Evolutionary conservation across 2,797 vertebrate genomes (phyloP), one percentile per base, ranked within the genome.

Genomic region (Vultur gryphus): DNA sequence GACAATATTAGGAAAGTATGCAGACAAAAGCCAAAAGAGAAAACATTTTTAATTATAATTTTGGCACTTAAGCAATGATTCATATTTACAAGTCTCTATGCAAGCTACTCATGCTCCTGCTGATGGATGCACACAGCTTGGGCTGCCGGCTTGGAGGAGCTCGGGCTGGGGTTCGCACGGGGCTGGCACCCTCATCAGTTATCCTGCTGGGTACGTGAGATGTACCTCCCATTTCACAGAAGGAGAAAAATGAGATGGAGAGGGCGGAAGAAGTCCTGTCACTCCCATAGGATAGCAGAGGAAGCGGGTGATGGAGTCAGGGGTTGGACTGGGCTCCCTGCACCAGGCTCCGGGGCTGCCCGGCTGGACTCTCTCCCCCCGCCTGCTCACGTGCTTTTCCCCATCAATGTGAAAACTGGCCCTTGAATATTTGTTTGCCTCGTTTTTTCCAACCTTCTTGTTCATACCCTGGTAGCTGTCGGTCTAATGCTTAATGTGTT

Each of bases 1-100:
- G 95, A 97, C 95, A 91, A 8, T 43, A 26, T 31, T 29, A 87
- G 95, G 95, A 94, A 97, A 94, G 80, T 87, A 95, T 94, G 94
- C 3, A 33, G 73, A 62, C 90, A 90, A 96, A 95, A 92, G 88
- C 90, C 92, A 82, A 87, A 84, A 72, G 73, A 89, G 62, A 82
- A 87, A 95, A 76, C 73, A 35, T 90, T 97, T 92, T 88, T 88
- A 96, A 96, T 96, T 97, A 95, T 29, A 54, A 82, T 79, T 84
- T 4, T 95, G 94, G 95, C 94, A 51, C 70, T 87, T 15, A 4
- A 58, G 94, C 83, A n/a, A 31, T 0, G 5, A 37, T 61, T 65
- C 69, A 1, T 49, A 61, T 82, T 88, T 24, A 72, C 90, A 54
- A 81, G 59, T 3, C 65, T 49, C 83, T 4, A 0, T 0, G 73